phyloP scores from a whole-genome alignment of 2,113 vertebrate species.

The Andinoacara biseriatus region DNA sequence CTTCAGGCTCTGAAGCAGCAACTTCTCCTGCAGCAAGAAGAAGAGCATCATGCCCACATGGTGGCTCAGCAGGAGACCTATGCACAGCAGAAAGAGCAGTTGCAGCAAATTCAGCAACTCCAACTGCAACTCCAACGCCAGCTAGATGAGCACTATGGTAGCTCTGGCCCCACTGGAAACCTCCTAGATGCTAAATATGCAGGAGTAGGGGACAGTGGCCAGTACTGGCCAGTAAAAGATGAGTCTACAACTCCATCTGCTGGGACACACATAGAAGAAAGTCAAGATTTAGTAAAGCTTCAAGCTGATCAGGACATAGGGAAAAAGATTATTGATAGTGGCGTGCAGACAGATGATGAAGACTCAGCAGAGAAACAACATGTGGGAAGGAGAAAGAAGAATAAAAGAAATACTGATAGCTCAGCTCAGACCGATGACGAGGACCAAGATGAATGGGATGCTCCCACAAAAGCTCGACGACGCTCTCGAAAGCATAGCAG shows the following conservation, averaged over 20 bases:
- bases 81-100: slow-evolving; percentile 92
- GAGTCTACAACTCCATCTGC: slow-evolving; percentile 80
- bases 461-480: slow-evolving; percentile 87
- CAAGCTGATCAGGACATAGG: slow-evolving; percentile 84
- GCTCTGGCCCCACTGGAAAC: slow-evolving; percentile 80
- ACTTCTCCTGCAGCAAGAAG: slow-evolving; percentile 94
- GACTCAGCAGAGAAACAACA: slow-evolving; percentile 88
- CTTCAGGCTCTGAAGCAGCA: slow-evolving; percentile 97
- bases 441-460: slow-evolving; percentile 97
- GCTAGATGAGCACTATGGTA: slow-evolving; percentile 87
- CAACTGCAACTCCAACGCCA: slow-evolving; percentile 96
- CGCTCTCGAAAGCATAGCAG: slow-evolving; percentile 87
- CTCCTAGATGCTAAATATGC: slow-evolving; percentile 90
- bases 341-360: slow-evolving; percentile 97
- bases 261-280: slow-evolving; percentile 81
- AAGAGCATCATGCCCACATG: slow-evolving; percentile 95
- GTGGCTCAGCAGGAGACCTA: slow-evolving; percentile 96
- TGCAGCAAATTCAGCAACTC: slow-evolving; percentile 96
- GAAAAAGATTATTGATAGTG: slow-evolving; percentile 92
- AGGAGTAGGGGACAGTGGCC: slow-evolving; percentile 84
- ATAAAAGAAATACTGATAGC: slow-evolving; percentile 90
- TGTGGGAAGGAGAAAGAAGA: slow-evolving; percentile 85
- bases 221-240: slow-evolving; percentile 92
- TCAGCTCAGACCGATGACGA: slow-evolving; percentile 96
- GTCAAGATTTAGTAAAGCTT: slow-evolving; percentile 83